These are phyloP conservation scores for Leptopilina syphax DNA, from an alignment of 2,888 invertebrate genomes.

Conservation along the genomic window DNA sequence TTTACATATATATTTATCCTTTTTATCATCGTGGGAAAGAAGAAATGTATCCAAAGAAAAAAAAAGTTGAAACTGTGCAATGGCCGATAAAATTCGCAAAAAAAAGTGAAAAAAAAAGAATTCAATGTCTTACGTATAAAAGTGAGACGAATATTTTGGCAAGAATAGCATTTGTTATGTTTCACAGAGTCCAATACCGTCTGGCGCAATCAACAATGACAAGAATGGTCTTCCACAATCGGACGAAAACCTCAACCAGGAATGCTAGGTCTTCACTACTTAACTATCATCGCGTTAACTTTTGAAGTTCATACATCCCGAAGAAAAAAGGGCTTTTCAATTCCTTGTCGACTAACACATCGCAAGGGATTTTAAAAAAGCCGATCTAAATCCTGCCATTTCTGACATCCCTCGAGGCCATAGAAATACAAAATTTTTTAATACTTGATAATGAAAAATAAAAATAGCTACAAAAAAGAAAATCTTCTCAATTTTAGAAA, in stretches of 20 bases:
- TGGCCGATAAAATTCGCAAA: conserved; percentile 28
- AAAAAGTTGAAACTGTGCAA: conserved; percentile 30
- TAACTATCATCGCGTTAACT: conserved; percentile 46
- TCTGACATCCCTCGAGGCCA: conserved; percentile 30
- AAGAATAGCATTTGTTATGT: conserved; percentile 48
- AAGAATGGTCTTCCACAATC: conserved; percentile 73
- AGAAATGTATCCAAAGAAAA: conserved; percentile 7
- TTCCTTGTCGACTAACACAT: neutral
- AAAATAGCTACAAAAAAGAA: neutral
- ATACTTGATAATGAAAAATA: no score
- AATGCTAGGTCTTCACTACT: conserved; percentile 64
- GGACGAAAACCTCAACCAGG: conserved; percentile 75
- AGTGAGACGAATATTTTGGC: conserved; percentile 10
- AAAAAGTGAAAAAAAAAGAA: neutral
- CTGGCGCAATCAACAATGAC: conserved; percentile 67
- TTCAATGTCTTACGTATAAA: neutral
- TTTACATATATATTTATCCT: no score
- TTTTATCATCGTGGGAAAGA: conserved; percentile 25
- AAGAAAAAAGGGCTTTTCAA: conserved; percentile 9
- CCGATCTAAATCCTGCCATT: conserved; percentile 40
- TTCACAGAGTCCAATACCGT: conserved; percentile 74
- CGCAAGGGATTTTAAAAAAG: neutral
- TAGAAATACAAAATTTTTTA: conserved; percentile 9
- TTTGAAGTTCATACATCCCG: conserved; percentile 18
- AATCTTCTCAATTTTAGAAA: neutral